Evolutionary conservation across 2,797 vertebrate species (phyloP).

Genomic region (Spondyliosoma cantharus): DNA sequence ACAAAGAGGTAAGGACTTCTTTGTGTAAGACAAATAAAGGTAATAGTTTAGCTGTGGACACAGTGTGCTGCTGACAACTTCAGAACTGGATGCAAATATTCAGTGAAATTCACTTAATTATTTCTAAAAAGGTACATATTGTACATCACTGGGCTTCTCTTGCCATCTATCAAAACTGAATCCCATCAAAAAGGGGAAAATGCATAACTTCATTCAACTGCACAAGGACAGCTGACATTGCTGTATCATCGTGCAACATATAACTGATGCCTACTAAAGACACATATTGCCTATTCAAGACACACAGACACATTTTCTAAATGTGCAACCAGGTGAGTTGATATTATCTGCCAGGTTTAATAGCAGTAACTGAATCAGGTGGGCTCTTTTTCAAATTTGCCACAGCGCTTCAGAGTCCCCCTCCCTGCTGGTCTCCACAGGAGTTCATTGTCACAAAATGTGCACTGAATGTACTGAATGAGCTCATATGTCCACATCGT

Average conservation of each 20-base stretch:
- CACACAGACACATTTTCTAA: slow-evolving; percentile 57
- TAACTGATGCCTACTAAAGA: slow-evolving; percentile 49
- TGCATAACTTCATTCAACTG: slow-evolving; percentile 58
- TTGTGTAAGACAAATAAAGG: slow-evolving; percentile 24
- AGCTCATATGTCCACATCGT: slow-evolving; percentile 91
- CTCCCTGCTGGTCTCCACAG: slow-evolving; percentile 56
- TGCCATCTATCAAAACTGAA: slow-evolving; percentile 56
- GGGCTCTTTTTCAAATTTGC: slow-evolving; percentile 43
- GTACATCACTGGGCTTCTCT: slow-evolving; percentile 20
- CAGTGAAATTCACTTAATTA: slow-evolving; percentile 42
- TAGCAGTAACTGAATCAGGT: slow-evolving; percentile 51
- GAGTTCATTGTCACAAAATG: slow-evolving; percentile 55
- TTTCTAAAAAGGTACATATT: slow-evolving; percentile 41
- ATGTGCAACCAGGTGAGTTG: slow-evolving; percentile 68
- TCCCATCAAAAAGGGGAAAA: slow-evolving; percentile 66
- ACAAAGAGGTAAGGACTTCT: slow-evolving; percentile 2
- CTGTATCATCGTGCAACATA: slow-evolving; percentile 53
- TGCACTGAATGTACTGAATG: slow-evolving; percentile 9
- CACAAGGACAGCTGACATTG: slow-evolving; percentile 49
- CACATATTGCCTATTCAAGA: slow-evolving; percentile 62
- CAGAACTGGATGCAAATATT: slow-evolving; percentile 41
- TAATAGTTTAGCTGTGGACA: slow-evolving; percentile 11
- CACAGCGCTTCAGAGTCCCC: slow-evolving; percentile 44
- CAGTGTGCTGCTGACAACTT: slow-evolving; percentile 41
- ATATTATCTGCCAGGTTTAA: slow-evolving; percentile 52